These are phyloP conservation scores for Oxytorus armatus DNA, from an alignment of 2,888 invertebrate species.

Conservation along the genomic window DNA sequence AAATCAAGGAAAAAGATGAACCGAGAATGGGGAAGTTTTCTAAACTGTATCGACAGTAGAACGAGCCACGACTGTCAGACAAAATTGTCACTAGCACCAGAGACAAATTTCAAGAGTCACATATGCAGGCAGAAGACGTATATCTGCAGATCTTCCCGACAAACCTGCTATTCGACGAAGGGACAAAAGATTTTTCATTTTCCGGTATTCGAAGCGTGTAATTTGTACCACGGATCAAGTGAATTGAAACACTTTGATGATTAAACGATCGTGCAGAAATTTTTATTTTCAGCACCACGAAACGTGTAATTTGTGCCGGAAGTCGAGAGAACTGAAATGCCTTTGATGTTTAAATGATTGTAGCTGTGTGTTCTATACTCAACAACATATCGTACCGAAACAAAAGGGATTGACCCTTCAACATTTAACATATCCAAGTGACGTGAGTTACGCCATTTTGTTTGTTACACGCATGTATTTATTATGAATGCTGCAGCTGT, in stretches of 20 bases:
- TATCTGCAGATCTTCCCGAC: not conserved
- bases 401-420: not conserved
- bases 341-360: constrained; percentile 42
- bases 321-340: constrained; percentile 1
- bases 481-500: constrained; percentile 1
- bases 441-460: not conserved
- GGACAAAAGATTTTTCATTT: constrained; percentile 1
- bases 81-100: not conserved
- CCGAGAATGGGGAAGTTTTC: not conserved
- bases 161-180: constrained; percentile 15
- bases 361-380: not conserved
- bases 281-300: not conserved
- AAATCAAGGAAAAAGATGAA: too few relatives aligned
- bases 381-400: not conserved
- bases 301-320: constrained; percentile 1
- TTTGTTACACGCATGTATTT: not conserved
- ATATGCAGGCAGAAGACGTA: not conserved
- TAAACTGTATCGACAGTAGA: constrained; percentile 3
- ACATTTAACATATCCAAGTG: not conserved
- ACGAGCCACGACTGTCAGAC: not conserved
- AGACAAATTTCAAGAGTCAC: not conserved
- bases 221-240: constrained; percentile 32
- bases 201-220: constrained; percentile 15
- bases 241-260: constrained; percentile 29
- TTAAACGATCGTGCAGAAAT: not conserved